Percentiles rank a stretch among this genome's conserved stretches.
These are phyloP conservation scores for Tricholauxania praeusta DNA, from an alignment of 2,888 invertebrate genomes.

Conservation along the genomic window DNA sequence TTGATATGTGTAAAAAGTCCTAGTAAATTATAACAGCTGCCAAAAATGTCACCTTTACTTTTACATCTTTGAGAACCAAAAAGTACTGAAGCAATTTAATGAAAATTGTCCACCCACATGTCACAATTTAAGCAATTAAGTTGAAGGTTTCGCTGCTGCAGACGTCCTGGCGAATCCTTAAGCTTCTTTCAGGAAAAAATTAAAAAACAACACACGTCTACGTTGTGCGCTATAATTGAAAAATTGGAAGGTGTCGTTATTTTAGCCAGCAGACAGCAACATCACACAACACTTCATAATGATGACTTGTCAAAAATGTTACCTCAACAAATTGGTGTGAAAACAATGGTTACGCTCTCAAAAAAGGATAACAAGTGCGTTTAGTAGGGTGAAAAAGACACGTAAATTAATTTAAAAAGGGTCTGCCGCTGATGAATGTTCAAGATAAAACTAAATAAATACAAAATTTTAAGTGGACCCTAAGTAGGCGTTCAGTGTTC, in stretches of 20 bases:
- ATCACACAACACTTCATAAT: constrained; percentile 28
- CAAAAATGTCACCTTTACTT: no score
- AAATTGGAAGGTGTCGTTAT: constrained; percentile 49
- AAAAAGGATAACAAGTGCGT: constrained; percentile 36
- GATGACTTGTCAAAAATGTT: constrained; percentile 48
- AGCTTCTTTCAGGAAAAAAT: background rate
- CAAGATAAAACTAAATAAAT: background rate
- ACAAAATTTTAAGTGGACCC: background rate
- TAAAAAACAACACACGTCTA: background rate
- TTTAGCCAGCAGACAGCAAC: background rate
- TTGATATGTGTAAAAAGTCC: no score
- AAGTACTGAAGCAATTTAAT: background rate
- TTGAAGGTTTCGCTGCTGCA: constrained; percentile 38
- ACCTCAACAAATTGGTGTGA: constrained; percentile 43
- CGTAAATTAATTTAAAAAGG: constrained; percentile 3
- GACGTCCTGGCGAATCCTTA: constrained; percentile 24
- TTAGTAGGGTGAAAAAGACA: background rate
- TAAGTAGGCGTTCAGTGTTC: constrained; percentile 56
- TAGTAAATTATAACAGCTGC: no score
- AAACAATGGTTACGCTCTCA: constrained; percentile 35
- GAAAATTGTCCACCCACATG: constrained; percentile 31
- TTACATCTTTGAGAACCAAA: background rate
- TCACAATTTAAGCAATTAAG: constrained; percentile 37
- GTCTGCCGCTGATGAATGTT: constrained; percentile 13
- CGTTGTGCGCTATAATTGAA: constrained; percentile 47